phyloP scores from a whole-genome alignment of 2,888 invertebrate genomes.

The Balanococcus diminutus region DNA sequence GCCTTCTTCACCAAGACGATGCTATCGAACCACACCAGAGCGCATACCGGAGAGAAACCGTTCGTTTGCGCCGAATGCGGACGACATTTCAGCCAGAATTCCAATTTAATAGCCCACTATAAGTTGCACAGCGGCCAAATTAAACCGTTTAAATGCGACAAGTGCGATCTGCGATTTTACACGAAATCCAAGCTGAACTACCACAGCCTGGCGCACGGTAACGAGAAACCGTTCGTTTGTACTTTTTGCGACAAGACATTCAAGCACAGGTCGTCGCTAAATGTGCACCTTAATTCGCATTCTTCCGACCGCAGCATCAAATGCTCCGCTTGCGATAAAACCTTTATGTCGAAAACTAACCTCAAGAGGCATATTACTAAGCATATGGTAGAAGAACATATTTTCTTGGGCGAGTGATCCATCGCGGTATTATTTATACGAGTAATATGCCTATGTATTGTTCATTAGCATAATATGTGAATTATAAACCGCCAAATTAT shows the following conservation, averaged over 20 bases:
- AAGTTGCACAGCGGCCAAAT: neutral
- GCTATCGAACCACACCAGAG: neutral
- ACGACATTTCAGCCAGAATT: neutral
- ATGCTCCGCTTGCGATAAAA: slow-evolving; percentile 4
- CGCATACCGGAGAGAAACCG: slow-evolving; percentile 46
- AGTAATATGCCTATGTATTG: neutral
- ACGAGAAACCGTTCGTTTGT: slow-evolving; percentile 16
- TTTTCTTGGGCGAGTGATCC: neutral
- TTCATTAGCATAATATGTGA: neutral
- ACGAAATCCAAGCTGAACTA: slow-evolving; percentile 20
- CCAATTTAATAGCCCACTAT: slow-evolving; percentile 12
- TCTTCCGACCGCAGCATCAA: neutral
- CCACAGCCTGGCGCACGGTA: neutral
- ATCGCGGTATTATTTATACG: no score
- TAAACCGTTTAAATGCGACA: slow-evolving; percentile 8
- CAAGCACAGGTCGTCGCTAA: slow-evolving; percentile 4
- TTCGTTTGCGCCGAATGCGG: slow-evolving; percentile 19
- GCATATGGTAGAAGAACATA: slow-evolving; percentile 41
- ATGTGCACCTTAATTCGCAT: neutral
- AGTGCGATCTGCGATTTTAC: slow-evolving; percentile 23
- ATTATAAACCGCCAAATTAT: neutral
- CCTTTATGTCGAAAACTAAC: slow-evolving; percentile 25
- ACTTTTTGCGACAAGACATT: slow-evolving; percentile 1
- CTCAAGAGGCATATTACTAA: slow-evolving; percentile 8
- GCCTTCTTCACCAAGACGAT: neutral